Conservation (phyloP, 1,140 invertebrate species). For the Ceratoteleas bidentatus region DNA sequence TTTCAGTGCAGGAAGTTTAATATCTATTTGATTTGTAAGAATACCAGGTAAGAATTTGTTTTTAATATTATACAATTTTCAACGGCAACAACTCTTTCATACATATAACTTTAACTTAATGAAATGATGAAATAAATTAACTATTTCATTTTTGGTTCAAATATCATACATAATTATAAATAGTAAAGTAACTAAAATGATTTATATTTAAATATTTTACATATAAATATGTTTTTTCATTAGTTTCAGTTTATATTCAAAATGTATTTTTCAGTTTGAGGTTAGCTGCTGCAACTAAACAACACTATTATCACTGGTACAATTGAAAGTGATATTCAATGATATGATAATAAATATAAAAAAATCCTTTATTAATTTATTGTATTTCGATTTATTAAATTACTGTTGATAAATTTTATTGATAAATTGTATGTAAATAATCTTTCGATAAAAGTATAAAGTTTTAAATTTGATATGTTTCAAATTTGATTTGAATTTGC, state of each 20-base stretch:
- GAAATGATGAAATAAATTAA: neutral
- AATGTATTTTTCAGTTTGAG: neutral
- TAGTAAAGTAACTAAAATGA: neutral
- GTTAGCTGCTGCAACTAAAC: too few species aligned
- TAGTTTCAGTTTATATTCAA: slow-evolving; percentile 1
- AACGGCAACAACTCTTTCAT: neutral
- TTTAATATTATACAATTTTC: neutral
- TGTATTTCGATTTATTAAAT: neutral
- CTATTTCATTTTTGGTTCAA: neutral
- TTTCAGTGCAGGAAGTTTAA: neutral
- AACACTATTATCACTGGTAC: neutral
- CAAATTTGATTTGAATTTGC: too few species aligned
- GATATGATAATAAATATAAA: neutral
- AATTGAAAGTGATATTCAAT: neutral
- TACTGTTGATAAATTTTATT: neutral
- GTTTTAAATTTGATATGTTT: neutral
- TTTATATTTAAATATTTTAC: neutral
- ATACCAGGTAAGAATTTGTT: neutral
- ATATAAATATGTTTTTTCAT: neutral
- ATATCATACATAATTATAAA: neutral
- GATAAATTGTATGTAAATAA: neutral
- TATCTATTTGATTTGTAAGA: slow-evolving; percentile 1
- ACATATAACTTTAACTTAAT: neutral
- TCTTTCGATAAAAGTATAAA: slow-evolving; percentile 2
- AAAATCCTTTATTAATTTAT: neutral